These are phyloP conservation scores for Atta colombica DNA, from an alignment of 1,140 invertebrate species.

Conservation along the genomic window DNA sequence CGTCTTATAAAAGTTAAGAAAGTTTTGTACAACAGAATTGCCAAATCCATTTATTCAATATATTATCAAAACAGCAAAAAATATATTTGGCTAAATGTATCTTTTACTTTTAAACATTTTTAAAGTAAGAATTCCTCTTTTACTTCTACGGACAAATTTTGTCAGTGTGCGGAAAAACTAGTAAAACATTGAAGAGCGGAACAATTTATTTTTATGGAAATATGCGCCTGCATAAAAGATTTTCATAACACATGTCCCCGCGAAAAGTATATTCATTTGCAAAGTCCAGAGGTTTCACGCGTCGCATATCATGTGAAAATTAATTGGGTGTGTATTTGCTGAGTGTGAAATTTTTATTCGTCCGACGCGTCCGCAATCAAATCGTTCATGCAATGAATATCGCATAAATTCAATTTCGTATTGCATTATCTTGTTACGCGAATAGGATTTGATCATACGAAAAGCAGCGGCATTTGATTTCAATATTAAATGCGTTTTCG, in stretches of 20 bases:
- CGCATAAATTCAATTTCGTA: slow-evolving; percentile 57
- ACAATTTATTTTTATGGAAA: slow-evolving; percentile 64
- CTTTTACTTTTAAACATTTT: slow-evolving; percentile 30
- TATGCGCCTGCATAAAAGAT: slow-evolving; percentile 52
- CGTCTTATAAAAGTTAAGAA: not conserved
- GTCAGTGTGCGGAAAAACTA: slow-evolving; percentile 9
- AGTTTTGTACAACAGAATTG: not conserved
- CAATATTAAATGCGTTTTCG: slow-evolving; percentile 60
- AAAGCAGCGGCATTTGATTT: slow-evolving; percentile 44
- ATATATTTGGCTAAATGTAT: not conserved
- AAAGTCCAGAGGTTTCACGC: slow-evolving; percentile 30
- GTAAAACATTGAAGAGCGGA: slow-evolving; percentile 45
- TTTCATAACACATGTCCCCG: slow-evolving; percentile 38
- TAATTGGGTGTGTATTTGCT: slow-evolving; percentile 54
- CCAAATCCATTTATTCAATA: slow-evolving; percentile 16
- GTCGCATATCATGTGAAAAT: slow-evolving; percentile 52
- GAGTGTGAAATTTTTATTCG: slow-evolving; percentile 57
- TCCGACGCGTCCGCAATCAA: slow-evolving; percentile 33
- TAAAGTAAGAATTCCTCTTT: slow-evolving; percentile 18
- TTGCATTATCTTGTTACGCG: slow-evolving; percentile 57
- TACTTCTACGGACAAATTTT: slow-evolving; percentile 26
- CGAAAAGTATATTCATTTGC: slow-evolving; percentile 55
- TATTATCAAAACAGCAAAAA: not conserved
- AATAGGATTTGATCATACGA: slow-evolving; percentile 39
- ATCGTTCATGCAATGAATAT: slow-evolving; percentile 53